A percentile compares a stretch with the other conserved stretches of the same genome.
phyloP scores from a whole-genome alignment of 2,888 invertebrate species.

The Cylindroiulus punctatus region DNA sequence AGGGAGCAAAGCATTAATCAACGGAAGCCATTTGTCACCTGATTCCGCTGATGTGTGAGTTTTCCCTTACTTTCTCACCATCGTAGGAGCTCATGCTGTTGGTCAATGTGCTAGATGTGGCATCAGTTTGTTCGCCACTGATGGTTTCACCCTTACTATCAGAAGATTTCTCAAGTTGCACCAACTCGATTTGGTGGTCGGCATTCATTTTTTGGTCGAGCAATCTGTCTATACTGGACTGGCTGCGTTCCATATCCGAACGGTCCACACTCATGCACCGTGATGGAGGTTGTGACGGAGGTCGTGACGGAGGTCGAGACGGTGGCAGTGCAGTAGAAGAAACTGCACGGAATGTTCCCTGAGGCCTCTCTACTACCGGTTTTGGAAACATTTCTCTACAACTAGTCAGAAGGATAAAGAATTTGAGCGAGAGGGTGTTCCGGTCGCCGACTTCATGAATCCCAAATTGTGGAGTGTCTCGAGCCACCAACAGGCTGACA shows the following conservation, averaged over 20 bases:
- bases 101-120: not conserved
- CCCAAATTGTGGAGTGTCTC: conserved; percentile 65
- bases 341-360: conserved; percentile 74
- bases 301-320: conserved; percentile 53
- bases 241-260: conserved; percentile 17
- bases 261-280: conserved; percentile 3
- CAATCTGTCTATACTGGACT: not conserved
- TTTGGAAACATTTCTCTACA: conserved; percentile 69
- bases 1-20: not conserved
- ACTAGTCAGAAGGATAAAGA: conserved; percentile 73
- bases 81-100: not conserved
- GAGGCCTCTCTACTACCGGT: conserved; percentile 71
- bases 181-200: not conserved
- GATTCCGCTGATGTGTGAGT: conserved; percentile 46
- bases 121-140: conserved; percentile 31
- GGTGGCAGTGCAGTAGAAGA: conserved; percentile 57
- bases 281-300: conserved; percentile 50
- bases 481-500: conserved; percentile 75
- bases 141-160: conserved; percentile 49
- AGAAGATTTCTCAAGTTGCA: conserved; percentile 4
- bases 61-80: conserved; percentile 16
- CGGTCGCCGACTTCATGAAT: conserved; percentile 62
- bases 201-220: not conserved
- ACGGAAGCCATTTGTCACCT: not conserved
- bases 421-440: conserved; percentile 70